Conservation (phyloP, 2,888 invertebrate genomes). For the Megamerina dolium region DNA sequence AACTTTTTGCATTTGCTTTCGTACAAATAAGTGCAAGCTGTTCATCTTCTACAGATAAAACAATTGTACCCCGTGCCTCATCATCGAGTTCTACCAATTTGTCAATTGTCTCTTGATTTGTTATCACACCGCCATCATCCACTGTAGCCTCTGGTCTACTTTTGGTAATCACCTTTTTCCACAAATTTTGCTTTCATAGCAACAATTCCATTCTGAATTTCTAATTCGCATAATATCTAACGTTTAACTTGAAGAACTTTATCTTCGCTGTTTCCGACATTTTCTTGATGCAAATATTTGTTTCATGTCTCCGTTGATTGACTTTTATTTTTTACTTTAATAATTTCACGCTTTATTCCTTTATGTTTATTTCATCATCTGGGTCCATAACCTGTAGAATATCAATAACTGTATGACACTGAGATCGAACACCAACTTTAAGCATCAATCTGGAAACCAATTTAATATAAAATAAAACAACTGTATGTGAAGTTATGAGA, state of each 20-base stretch:
- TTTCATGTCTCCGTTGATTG: too few relatives aligned
- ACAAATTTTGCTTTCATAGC: constrained; percentile 14
- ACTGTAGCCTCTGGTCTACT: constrained; percentile 4
- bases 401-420: too few relatives aligned
- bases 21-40: constrained; percentile 7
- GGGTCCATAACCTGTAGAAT: too few relatives aligned
- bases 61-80: constrained; percentile 11
- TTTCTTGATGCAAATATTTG: too few relatives aligned
- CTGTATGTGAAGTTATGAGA: too few relatives aligned
- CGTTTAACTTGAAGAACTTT: not conserved
- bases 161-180: constrained; percentile 8
- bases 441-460: too few relatives aligned
- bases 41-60: constrained; percentile 11
- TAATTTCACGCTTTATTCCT: too few relatives aligned
- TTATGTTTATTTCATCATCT: too few relatives aligned
- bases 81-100: constrained; percentile 9
- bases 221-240: constrained; percentile 9
- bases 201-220: constrained; percentile 12
- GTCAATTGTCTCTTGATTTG: constrained; percentile 5
- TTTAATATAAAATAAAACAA: too few relatives aligned
- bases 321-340: too few relatives aligned
- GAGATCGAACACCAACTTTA: too few relatives aligned
- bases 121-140: too few relatives aligned
- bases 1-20: constrained; percentile 6
- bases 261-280: not conserved